phyloP scores from a whole-genome alignment of 2,113 vertebrate genomes.

The Aegypius monachus region DNA sequence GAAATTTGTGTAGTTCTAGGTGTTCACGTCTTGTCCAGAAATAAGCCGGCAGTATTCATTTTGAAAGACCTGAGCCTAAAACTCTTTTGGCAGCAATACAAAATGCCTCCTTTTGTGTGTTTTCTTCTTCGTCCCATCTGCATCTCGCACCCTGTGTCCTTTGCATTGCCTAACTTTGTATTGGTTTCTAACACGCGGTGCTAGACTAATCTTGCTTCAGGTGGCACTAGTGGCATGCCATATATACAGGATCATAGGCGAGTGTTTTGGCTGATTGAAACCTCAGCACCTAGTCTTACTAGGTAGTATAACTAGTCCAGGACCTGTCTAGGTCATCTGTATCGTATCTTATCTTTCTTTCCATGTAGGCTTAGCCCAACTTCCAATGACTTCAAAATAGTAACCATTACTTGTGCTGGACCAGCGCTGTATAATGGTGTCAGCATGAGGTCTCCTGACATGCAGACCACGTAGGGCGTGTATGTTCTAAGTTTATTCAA shows the following conservation, averaged over 20 bases:
- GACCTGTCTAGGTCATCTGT: background rate
- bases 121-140: background rate
- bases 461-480: background rate
- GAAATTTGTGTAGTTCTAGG: background rate
- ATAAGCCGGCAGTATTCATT: background rate
- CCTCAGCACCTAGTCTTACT: background rate
- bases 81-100: background rate
- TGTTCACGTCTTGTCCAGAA: background rate
- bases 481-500: background rate
- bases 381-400: background rate
- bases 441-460: background rate
- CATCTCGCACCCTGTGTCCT: background rate
- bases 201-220: background rate
- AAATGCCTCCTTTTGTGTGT: background rate
- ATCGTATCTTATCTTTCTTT: background rate
- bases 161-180: background rate
- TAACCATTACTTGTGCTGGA: background rate
- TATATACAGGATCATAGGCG: background rate
- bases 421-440: fast-evolving
- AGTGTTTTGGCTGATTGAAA: background rate
- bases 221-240: background rate
- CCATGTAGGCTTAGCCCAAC: background rate
- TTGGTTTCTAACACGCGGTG: background rate
- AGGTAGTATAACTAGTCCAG: background rate
- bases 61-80: background rate